These are phyloP conservation scores for Holothuria leucospilota DNA, from an alignment of 53 echinoderm and acorn worm genomes.

Conservation along the genomic window DNA sequence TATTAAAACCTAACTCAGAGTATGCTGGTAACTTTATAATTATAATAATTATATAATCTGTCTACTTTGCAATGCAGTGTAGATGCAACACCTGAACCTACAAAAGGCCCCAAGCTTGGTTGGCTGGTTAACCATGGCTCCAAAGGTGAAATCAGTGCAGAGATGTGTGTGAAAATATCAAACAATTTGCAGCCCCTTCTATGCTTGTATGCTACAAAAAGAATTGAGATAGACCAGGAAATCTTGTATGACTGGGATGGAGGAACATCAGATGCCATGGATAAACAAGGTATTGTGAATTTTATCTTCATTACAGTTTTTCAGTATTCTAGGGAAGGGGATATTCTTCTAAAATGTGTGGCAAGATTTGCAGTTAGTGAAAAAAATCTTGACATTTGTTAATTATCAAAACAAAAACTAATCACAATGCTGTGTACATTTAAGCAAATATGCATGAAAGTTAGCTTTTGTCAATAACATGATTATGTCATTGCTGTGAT, in stretches of 20 bases:
- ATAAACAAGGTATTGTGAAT: slow-evolving; percentile 13
- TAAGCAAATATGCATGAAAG: too few species aligned
- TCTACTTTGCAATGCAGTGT: slow-evolving; percentile 5
- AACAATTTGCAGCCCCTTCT: slow-evolving; percentile 18
- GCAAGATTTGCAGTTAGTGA: not conserved
- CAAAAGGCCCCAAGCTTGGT: slow-evolving; percentile 11
- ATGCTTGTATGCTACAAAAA: not conserved
- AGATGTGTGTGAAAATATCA: not conserved
- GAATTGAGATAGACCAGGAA: not conserved
- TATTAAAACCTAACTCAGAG: too few species aligned
- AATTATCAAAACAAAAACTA: too few species aligned
- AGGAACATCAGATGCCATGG: slow-evolving; percentile 17
- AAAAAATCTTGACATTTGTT: not conserved
- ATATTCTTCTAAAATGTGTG: not conserved
- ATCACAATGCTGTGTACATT: too few species aligned
- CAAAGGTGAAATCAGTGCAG: not conserved
- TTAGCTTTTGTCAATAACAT: too few species aligned
- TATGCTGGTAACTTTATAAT: too few species aligned
- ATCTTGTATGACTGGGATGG: slow-evolving; percentile 9
- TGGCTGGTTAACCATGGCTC: slow-evolving; percentile 18
- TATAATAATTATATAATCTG: not conserved
- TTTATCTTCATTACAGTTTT: not conserved
- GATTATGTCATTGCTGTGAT: too few species aligned
- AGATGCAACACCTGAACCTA: slow-evolving; percentile 26
- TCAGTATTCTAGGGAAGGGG: not conserved